Base-by-base conservation (phyloP, 2,113 vertebrate genomes). In the Salvelinus alpinus region DNA sequence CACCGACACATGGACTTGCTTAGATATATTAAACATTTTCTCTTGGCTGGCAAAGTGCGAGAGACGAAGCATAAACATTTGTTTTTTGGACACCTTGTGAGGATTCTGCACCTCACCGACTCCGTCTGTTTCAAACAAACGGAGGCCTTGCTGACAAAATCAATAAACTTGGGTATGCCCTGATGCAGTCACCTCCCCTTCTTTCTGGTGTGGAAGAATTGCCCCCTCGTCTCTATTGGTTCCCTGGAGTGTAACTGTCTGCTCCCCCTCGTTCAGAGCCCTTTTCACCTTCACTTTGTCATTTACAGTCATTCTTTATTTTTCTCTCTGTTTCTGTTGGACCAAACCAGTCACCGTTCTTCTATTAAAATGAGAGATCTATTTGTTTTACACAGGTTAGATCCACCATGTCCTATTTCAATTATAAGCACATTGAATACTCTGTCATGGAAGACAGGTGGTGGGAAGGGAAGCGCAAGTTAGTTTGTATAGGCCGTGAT, bases 1-100 rank as follows among this genome's bases (percentile, higher is more conserved):
- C 81, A 70, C 82, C 89, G 84, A 93, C 90, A 93, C 88, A 92
- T 91, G 93, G 89, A 90, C 84, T 90, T 89, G 81, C 83, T 94
- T 91, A 91, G 78, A 84, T 86, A 80, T 82, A 76, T 89, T 88
- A 85, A 88, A 80, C 4, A 67, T 91, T 90, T 92, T 92, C 71
- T 85, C 78, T 86, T 76, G 73, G 73, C 88, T 93, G 87, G 80
- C 87, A 91, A 75, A 85, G 59, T 83, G 60, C 76, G 80, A 34
- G 57, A 85, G 84, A 87, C 85, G 83, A 87, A 91, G 86, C 72
- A 22, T 8, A 86, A 80, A 82, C 70, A 78, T 91, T 90, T 86
- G 78, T 90, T 88, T 80, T 86, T 88, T 80, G 64, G 57, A 91
- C 82, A 74, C 85, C 71, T 74, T 85, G 66, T 69, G 71, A 82